A percentile compares a stretch with the other conserved stretches of the same genome.
phyloP scores from a whole-genome alignment of 2,113 vertebrate species.

The Equus przewalskii region DNA sequence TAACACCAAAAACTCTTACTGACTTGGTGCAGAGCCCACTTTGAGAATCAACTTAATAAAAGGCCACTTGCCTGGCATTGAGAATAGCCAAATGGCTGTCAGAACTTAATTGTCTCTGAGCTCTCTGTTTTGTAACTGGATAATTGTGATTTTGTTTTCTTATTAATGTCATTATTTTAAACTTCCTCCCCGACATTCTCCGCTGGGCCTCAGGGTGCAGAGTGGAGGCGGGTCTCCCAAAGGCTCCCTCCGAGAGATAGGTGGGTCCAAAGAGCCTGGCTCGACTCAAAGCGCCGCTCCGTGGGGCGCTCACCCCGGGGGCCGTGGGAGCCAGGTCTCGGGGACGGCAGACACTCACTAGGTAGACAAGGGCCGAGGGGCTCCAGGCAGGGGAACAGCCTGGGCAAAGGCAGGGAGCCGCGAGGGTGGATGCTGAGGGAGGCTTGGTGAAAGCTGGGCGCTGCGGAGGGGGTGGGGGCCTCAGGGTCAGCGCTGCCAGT shows the following conservation, averaged over 20 bases:
- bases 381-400: accelerated
- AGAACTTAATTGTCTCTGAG: conserved; percentile 9
- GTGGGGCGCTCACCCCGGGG: accelerated
- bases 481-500: background rate
- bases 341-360: background rate
- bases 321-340: accelerated
- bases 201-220: background rate
- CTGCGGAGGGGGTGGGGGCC: accelerated
- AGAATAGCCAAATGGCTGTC: background rate
- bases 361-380: no score
- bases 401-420: background rate
- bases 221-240: background rate
- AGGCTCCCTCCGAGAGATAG: accelerated
- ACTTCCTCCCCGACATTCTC: background rate
- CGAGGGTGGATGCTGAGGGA: no score
- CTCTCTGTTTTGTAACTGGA: conserved; percentile 33
- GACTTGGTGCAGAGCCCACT: background rate
- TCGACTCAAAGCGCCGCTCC: background rate
- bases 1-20: background rate
- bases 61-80: background rate
- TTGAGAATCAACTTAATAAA: conserved; percentile 5
- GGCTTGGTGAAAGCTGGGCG: background rate
- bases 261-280: background rate
- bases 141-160: conserved; percentile 69
- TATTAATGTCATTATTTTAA: conserved; percentile 48